A percentile compares a stretch with the other conserved stretches of the same genome.
Conservation (phyloP, 2,888 invertebrate species). For the Helobdella robusta region DNA sequence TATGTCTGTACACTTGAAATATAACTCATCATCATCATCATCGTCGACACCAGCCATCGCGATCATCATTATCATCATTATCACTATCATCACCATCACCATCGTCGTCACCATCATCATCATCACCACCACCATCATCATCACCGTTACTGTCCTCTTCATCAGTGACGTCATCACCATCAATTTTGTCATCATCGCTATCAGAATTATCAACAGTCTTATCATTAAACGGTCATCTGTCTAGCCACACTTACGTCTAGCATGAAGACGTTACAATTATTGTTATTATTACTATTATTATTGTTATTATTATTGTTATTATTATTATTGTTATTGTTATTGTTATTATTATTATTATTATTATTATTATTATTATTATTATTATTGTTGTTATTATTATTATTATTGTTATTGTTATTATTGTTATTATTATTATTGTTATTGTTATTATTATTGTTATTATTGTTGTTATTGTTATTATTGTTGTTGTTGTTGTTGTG, state of each 20-base stretch:
- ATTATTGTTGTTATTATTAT: constrained; percentile 9
- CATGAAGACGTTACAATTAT: not conserved
- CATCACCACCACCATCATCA: constrained; percentile 10
- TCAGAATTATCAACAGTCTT: too few relatives aligned
- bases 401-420: constrained; percentile 7
- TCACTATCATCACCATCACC: constrained; percentile 15
- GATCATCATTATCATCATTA: constrained; percentile 18
- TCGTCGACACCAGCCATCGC: constrained; percentile 1
- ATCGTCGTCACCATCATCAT: constrained; percentile 13
- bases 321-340: not conserved
- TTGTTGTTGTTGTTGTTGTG: too few relatives aligned
- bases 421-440: constrained; percentile 7
- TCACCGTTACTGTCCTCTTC: not conserved
- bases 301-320: constrained; percentile 1
- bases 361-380: constrained; percentile 11
- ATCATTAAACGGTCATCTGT: too few relatives aligned
- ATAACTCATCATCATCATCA: not conserved
- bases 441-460: constrained; percentile 1
- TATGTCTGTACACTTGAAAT: too few relatives aligned
- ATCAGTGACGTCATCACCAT: too few relatives aligned
- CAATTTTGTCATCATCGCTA: too few relatives aligned
- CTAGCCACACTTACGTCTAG: too few relatives aligned
- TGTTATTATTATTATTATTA: constrained; percentile 9
- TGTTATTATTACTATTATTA: constrained; percentile 5
- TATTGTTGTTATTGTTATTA: not conserved